Percentiles rank a stretch among this genome's conserved stretches.
These are phyloP conservation scores for Cotesia congregata DNA, from an alignment of 2,888 invertebrate genomes.

Conservation along the genomic window DNA sequence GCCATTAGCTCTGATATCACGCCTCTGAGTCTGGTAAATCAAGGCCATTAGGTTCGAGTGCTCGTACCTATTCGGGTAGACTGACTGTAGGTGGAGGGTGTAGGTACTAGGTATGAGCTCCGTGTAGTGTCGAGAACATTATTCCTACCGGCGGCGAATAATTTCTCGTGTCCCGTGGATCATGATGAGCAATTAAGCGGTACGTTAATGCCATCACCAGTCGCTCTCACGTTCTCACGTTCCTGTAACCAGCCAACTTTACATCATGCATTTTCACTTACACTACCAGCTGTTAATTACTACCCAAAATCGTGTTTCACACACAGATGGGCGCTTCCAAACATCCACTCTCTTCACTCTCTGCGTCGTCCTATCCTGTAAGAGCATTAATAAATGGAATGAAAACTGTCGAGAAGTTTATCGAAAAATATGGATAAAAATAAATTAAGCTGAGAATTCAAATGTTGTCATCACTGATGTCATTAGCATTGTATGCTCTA, in stretches of 20 bases:
- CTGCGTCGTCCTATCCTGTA: no score
- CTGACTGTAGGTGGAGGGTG: slow-evolving; percentile 15
- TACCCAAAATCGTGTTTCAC: not conserved
- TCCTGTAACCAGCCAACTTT: slow-evolving; percentile 16
- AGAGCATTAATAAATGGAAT: no score
- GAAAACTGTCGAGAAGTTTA: no score
- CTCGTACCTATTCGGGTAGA: not conserved
- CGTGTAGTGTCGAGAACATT: slow-evolving; percentile 45
- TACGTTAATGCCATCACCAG: slow-evolving; percentile 24
- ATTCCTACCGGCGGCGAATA: slow-evolving; percentile 43
- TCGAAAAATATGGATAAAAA: no score
- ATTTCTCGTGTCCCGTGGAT: slow-evolving; percentile 35
- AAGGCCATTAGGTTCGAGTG: slow-evolving; percentile 45
- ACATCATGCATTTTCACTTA: slow-evolving; percentile 25
- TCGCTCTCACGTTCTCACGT: slow-evolving; percentile 8
- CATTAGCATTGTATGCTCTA: no score
- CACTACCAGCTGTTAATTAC: slow-evolving; percentile 1
- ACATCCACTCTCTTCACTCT: not conserved
- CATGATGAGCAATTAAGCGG: slow-evolving; percentile 44
- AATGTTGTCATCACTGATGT: no score
- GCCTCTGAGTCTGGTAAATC: slow-evolving; percentile 36
- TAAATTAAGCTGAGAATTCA: no score
- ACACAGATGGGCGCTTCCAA: not conserved
- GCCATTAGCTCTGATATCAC: not conserved
- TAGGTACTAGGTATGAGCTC: not conserved